A percentile compares a stretch with the other conserved stretches of the same genome.
Evolutionary conservation across 2,113 vertebrate species (phyloP).

Genomic region (Seriola rivoliana): DNA sequence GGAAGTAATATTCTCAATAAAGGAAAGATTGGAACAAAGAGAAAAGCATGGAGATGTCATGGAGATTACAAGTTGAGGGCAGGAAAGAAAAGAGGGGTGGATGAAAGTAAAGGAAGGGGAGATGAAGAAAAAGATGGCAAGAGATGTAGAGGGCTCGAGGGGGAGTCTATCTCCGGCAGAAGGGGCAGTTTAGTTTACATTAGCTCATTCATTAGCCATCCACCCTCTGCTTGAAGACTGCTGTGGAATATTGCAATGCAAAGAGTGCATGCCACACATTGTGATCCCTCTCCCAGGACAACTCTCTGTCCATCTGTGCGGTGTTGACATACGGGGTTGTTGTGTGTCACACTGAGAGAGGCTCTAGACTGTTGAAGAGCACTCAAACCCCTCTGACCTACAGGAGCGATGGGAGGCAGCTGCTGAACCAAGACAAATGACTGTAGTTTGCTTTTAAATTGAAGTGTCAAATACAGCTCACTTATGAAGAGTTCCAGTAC

Average conservation of each 20-base stretch:
- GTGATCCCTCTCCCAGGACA: slow-evolving; percentile 40
- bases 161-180: slow-evolving; percentile 46
- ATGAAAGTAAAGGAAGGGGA: slow-evolving; percentile 53
- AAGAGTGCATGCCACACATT: slow-evolving; percentile 46
- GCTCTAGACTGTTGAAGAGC: slow-evolving; percentile 13
- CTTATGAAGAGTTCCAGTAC: neutral
- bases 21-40: slow-evolving; percentile 14
- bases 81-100: slow-evolving; percentile 22
- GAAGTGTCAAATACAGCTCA: neutral
- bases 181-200: slow-evolving; percentile 62
- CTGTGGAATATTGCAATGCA: slow-evolving; percentile 33
- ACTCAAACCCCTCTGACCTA: slow-evolving; percentile 13
- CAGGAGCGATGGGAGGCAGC: slow-evolving; percentile 34
- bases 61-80: slow-evolving; percentile 14
- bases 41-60: slow-evolving; percentile 2
- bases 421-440: slow-evolving; percentile 16
- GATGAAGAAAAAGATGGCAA: slow-evolving; percentile 15
- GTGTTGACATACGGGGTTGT: slow-evolving; percentile 61
- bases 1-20: slow-evolving; percentile 13
- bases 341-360: slow-evolving; percentile 30
- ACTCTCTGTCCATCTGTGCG: slow-evolving; percentile 62
- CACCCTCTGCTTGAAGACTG: slow-evolving; percentile 50
- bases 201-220: slow-evolving; percentile 62
- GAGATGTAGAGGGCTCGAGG: slow-evolving; percentile 25
- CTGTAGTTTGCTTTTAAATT: slow-evolving; percentile 13